These are phyloP conservation scores for Empidonax alnorum DNA, from an alignment of 2,113 vertebrate genomes.

Conservation along the genomic window DNA sequence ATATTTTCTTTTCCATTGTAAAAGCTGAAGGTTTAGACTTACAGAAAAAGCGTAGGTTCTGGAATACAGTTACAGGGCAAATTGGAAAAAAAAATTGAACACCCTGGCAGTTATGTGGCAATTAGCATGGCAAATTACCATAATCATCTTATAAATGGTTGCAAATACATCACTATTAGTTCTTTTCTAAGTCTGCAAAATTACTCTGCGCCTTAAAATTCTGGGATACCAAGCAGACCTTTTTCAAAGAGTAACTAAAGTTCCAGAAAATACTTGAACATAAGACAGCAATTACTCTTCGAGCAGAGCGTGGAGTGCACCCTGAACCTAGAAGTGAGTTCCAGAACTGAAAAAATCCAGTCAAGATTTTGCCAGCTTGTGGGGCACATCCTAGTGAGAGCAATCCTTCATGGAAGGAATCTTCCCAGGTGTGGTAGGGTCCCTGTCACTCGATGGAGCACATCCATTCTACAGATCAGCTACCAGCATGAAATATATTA, in stretches of 20 bases:
- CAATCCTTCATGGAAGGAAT: too few relatives aligned
- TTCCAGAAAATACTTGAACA: not conserved
- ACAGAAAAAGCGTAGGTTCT: not conserved
- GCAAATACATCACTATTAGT: not conserved
- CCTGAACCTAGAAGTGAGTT: not conserved
- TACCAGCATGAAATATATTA: not conserved
- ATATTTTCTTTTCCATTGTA: not conserved
- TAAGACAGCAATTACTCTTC: not conserved
- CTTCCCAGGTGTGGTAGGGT: too few relatives aligned
- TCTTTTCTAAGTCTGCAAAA: not conserved
- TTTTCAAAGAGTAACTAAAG: not conserved
- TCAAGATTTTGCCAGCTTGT: not conserved
- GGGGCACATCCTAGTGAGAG: not conserved
- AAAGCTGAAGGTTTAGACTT: not conserved
- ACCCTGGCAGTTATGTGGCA: not conserved
- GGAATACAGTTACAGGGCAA: not conserved
- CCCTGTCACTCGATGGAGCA: not conserved
- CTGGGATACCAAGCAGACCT: not conserved
- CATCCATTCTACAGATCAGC: not conserved
- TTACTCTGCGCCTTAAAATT: not conserved
- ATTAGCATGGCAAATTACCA: not conserved
- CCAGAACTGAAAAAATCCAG: not conserved
- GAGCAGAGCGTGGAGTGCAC: not conserved
- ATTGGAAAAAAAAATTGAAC: not conserved
- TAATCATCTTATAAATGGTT: not conserved